Evolutionary conservation across 2,113 vertebrate species (phyloP).

Genomic region (Arizona elegans): DNA sequence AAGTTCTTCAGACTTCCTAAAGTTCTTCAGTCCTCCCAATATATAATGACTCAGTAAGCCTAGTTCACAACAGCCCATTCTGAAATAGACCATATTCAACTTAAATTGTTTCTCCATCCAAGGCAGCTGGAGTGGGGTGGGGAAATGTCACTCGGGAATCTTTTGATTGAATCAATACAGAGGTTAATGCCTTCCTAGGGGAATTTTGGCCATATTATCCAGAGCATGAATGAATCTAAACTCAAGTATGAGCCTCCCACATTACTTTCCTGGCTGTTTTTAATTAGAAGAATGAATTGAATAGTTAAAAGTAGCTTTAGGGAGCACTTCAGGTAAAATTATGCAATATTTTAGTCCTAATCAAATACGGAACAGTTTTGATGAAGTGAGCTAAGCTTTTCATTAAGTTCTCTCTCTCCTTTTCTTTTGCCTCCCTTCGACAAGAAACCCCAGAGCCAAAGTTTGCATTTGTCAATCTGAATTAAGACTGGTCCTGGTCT

Average conservation of each 20-base stretch:
- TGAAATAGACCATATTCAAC: not conserved
- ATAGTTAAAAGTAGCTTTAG: slow-evolving; percentile 26
- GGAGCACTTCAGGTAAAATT: slow-evolving; percentile 31
- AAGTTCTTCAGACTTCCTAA: too few species aligned
- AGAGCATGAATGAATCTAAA: slow-evolving; percentile 35
- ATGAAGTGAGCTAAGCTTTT: slow-evolving; percentile 28
- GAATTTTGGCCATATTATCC: slow-evolving; percentile 36
- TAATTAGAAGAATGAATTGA: slow-evolving; percentile 37
- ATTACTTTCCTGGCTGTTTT: slow-evolving; percentile 33
- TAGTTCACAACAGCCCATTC: not conserved
- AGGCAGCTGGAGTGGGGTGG: not conserved
- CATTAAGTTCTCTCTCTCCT: not conserved
- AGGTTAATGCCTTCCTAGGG: slow-evolving; percentile 48
- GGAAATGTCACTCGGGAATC: not conserved
- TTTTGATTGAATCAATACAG: slow-evolving; percentile 30
- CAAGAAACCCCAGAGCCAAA: not conserved
- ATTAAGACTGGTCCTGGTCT: not conserved
- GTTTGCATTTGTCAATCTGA: slow-evolving; percentile 3
- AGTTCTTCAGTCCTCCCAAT: too few species aligned
- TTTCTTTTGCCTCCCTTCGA: not conserved
- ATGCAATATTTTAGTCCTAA: slow-evolving; percentile 25
- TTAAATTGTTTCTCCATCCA: slow-evolving; percentile 11
- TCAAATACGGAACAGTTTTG: slow-evolving; percentile 2
- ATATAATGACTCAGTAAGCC: too few species aligned
- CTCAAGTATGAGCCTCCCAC: slow-evolving; percentile 19